These are phyloP conservation scores for Incurvaria masculella DNA, from an alignment of 2,888 invertebrate species.

Conservation along the genomic window DNA sequence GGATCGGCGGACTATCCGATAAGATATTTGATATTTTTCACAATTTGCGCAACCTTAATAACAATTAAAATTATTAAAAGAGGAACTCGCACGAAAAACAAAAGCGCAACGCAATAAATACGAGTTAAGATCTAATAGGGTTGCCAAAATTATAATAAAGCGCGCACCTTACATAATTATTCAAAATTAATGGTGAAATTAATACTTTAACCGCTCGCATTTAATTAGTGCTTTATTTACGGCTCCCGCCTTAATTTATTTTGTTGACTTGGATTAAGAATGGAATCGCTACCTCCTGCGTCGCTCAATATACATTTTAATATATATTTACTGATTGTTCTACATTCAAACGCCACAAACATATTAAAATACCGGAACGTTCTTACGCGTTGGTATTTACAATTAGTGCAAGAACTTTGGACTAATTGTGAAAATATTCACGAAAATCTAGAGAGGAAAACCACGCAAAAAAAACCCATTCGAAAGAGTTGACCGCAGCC, in stretches of 20 bases:
- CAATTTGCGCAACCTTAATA: not conserved
- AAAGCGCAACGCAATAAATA: conserved; percentile 36
- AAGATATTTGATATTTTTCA: not conserved
- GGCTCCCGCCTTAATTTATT: conserved; percentile 16
- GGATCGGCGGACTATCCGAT: no score
- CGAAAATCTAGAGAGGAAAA: not conserved
- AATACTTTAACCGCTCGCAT: conserved; percentile 51
- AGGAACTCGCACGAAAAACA: conserved; percentile 29
- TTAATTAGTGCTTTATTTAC: conserved; percentile 45
- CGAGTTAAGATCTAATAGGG: conserved; percentile 42
- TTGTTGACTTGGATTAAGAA: conserved; percentile 4
- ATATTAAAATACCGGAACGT: no score
- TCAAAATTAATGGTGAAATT: conserved; percentile 54
- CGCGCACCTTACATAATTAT: conserved; percentile 33
- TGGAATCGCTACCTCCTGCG: no score
- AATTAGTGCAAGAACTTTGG: no score
- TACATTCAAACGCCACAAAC: no score
- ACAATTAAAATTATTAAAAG: not conserved
- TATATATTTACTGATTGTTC: no score
- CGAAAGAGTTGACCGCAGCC: not conserved
- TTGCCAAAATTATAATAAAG: conserved; percentile 38
- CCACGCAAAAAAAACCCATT: not conserved
- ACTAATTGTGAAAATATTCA: not conserved
- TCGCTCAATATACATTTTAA: no score
- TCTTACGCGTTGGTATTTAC: no score